Percentiles rank a stretch among this genome's conserved stretches.
Conservation (phyloP, 2,888 invertebrate genomes). For the Ommatoiulus sabulosus region DNA sequence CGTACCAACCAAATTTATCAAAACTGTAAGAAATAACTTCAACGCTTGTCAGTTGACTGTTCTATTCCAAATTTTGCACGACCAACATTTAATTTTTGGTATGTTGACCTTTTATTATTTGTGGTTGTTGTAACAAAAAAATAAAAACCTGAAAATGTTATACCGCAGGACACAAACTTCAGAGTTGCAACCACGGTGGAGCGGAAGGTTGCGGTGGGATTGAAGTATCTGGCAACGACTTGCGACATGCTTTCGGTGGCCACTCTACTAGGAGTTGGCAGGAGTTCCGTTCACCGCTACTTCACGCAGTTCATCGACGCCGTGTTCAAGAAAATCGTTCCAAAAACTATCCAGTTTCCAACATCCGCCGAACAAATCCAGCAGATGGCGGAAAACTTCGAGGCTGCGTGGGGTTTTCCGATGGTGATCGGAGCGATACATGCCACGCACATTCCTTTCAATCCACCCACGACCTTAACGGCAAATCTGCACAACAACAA, state of each 20-base stretch:
- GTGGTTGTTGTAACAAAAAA: too few species aligned
- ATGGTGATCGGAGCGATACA: neutral
- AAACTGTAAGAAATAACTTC: too few species aligned
- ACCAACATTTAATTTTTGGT: too few species aligned
- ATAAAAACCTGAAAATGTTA: neutral
- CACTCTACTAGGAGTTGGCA: neutral
- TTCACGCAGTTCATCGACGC: neutral
- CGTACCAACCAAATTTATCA: too few species aligned
- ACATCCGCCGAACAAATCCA: neutral
- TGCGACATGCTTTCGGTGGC: constrained; percentile 4
- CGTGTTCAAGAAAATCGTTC: neutral
- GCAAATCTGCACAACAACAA: neutral
- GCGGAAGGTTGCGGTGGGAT: neutral
- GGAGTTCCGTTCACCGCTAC: neutral
- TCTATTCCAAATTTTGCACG: too few species aligned
- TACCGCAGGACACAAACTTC: neutral
- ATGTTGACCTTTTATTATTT: too few species aligned
- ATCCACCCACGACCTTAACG: neutral
- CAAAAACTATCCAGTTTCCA: neutral
- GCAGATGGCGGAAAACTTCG: neutral
- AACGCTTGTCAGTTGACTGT: too few species aligned
- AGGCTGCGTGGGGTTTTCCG: neutral
- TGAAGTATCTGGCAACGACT: constrained; percentile 26
- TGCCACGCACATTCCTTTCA: neutral
- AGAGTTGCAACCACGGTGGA: constrained; percentile 13